These are phyloP conservation scores for Ochropleura leucogaster DNA, from an alignment of 2,888 invertebrate genomes.

Conservation along the genomic window DNA sequence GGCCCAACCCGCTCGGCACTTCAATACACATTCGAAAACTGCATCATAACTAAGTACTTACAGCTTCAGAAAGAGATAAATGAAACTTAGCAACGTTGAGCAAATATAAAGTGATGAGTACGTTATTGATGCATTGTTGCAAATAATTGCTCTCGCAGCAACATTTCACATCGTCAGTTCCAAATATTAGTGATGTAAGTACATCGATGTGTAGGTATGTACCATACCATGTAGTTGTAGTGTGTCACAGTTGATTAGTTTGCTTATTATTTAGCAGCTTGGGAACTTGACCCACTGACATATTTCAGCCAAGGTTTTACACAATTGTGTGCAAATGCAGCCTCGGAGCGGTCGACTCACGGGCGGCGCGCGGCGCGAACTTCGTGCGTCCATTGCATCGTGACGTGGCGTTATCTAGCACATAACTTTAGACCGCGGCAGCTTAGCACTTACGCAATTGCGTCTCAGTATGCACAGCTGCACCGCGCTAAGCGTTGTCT, in stretches of 20 bases:
- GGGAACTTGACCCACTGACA: conserved; percentile 56
- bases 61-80: background rate
- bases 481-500: background rate
- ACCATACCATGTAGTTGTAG: background rate
- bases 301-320: conserved; percentile 56
- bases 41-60: background rate
- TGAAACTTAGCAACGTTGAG: background rate
- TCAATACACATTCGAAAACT: background rate
- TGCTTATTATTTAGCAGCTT: conserved; percentile 33
- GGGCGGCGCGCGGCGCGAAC: background rate
- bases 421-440: conserved; percentile 9
- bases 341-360: conserved; percentile 4
- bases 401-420: background rate
- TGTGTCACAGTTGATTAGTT: conserved; percentile 23
- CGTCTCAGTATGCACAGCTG: conserved; percentile 15
- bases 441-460: conserved; percentile 32
- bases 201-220: background rate
- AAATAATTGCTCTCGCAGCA: background rate
- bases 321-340: conserved; percentile 58
- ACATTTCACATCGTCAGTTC: background rate
- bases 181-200: background rate
- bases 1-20: background rate
- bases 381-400: conserved; percentile 3
- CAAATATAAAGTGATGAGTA: background rate
- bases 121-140: background rate